Conservation (phyloP, 2,113 vertebrate species). For the Phycodurus eques region DNA sequence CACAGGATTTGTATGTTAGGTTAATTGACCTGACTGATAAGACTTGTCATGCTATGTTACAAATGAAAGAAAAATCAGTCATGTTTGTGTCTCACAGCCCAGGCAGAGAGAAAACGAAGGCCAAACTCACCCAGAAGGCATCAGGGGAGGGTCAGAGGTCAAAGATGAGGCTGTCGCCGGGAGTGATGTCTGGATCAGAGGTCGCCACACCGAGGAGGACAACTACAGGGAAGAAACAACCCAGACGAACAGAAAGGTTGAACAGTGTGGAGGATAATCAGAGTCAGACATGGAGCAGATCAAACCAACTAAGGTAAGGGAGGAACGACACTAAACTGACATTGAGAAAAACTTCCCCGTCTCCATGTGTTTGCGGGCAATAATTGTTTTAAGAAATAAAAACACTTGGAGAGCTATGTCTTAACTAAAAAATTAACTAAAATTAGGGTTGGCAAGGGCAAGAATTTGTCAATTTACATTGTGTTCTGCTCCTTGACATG, state of each 20-base stretch:
- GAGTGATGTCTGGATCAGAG: constrained; percentile 73
- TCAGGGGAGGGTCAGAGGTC: constrained; percentile 83
- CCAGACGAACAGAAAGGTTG: constrained; percentile 85
- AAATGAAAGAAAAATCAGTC: not conserved
- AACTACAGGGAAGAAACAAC: constrained; percentile 86
- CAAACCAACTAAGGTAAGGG: constrained; percentile 60
- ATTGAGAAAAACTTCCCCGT: not conserved
- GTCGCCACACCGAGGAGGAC: constrained; percentile 77
- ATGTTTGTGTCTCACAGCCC: constrained; percentile 66
- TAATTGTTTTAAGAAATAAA: not conserved
- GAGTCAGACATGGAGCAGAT: constrained; percentile 58
- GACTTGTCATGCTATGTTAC: not conserved
- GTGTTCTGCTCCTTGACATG: no score
- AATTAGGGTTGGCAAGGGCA: no score
- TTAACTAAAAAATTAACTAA: no score
- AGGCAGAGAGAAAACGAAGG: constrained; percentile 86
- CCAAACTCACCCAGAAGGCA: constrained; percentile 82
- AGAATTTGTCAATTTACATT: no score
- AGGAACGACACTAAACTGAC: not conserved
- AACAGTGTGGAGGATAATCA: constrained; percentile 78
- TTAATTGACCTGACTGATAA: not conserved
- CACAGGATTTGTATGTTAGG: no score
- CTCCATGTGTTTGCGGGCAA: not conserved
- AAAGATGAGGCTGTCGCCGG: constrained; percentile 84
- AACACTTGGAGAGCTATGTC: no score